phyloP scores from a whole-genome alignment of 2,888 invertebrate species.

The Watsonalla binaria region DNA sequence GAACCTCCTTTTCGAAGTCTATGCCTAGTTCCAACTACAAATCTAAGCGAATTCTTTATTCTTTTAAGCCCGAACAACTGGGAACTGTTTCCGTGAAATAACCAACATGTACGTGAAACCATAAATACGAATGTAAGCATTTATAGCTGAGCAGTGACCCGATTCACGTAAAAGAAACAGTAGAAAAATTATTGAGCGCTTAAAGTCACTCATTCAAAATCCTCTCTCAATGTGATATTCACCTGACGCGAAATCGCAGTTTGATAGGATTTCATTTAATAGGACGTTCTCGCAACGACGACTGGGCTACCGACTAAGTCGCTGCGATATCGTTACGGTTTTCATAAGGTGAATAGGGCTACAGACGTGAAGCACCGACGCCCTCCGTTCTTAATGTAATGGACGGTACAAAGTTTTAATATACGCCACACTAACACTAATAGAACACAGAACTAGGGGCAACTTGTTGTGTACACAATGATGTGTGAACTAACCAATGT shows the following conservation, averaged over 20 bases:
- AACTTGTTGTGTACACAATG: slow-evolving; percentile 11
- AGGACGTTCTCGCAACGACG: too few species aligned
- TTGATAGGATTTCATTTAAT: too few species aligned
- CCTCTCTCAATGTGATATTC: too few species aligned
- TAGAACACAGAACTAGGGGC: slow-evolving; percentile 41
- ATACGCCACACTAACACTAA: slow-evolving; percentile 56
- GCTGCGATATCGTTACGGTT: background rate
- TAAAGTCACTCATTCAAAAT: too few species aligned
- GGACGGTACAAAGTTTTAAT: slow-evolving; percentile 59
- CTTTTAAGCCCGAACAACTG: background rate
- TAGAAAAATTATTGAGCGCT: too few species aligned
- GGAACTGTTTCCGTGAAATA: background rate
- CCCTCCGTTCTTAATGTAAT: slow-evolving; percentile 48
- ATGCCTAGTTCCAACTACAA: too few species aligned
- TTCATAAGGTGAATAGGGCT: too few species aligned
- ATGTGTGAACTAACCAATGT: background rate
- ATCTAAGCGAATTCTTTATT: too few species aligned
- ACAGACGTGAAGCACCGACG: slow-evolving; percentile 15
- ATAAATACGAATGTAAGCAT: slow-evolving; percentile 1
- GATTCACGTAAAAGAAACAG: too few species aligned
- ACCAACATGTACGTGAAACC: background rate
- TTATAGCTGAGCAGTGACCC: background rate
- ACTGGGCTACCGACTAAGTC: background rate
- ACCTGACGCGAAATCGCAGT: too few species aligned
- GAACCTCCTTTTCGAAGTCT: too few species aligned